These are phyloP conservation scores for Bradypodion pumilum DNA, from an alignment of 2,797 vertebrate species.

Conservation along the genomic window DNA sequence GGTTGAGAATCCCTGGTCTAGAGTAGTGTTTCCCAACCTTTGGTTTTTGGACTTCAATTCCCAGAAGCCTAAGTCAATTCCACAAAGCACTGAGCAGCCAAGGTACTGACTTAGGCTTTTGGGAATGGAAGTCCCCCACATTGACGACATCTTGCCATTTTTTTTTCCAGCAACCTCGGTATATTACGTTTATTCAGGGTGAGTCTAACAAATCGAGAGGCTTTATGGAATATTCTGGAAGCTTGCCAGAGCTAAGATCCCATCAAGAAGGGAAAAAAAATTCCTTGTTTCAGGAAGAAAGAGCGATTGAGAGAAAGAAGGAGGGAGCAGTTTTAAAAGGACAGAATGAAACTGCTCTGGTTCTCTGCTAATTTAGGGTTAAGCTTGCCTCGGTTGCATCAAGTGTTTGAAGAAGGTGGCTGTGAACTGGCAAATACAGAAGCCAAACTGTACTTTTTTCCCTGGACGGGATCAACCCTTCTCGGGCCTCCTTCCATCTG, in stretches of 20 bases:
- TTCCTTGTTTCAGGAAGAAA: neutral
- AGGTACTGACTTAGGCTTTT: too few species aligned
- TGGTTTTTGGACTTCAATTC: too few species aligned
- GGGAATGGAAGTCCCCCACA: too few species aligned
- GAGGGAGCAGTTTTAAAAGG: accelerated
- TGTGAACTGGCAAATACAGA: constrained; percentile 32
- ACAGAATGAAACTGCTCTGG: neutral
- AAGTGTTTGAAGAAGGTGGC: constrained; percentile 43
- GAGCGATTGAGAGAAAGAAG: neutral
- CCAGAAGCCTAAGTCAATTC: too few species aligned
- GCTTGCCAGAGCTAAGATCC: constrained; percentile 19
- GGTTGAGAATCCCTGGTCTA: too few species aligned
- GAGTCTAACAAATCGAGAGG: accelerated
- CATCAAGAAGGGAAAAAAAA: constrained; percentile 20
- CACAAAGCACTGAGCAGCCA: too few species aligned
- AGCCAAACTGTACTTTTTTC: constrained; percentile 46
- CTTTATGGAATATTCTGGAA: neutral
- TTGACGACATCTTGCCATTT: too few species aligned
- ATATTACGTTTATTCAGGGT: neutral
- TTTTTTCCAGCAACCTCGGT: too few species aligned
- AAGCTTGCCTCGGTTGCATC: neutral
- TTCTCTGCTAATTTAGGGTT: constrained; percentile 22
- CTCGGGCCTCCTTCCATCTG: constrained; percentile 58
- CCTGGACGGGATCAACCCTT: constrained; percentile 42
- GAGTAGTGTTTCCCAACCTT: too few species aligned